Percentiles rank a stretch among this genome's conserved stretches.
These are phyloP conservation scores for Lates japonicus DNA, from an alignment of 2,797 vertebrate species.

Conservation along the genomic window DNA sequence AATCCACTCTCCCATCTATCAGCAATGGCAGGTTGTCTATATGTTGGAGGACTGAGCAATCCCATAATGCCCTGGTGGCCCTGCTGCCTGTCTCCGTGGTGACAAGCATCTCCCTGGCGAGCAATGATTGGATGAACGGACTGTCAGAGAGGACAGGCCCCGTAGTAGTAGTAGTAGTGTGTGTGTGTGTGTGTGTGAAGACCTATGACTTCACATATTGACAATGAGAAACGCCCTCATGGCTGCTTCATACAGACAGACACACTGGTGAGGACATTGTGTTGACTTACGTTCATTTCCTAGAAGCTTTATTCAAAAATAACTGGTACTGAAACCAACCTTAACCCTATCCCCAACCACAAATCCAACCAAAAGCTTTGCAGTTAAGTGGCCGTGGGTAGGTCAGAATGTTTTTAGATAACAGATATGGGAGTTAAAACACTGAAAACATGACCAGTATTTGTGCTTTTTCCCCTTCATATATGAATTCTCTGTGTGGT, in stretches of 20 bases:
- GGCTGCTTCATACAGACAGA: slow-evolving; percentile 6
- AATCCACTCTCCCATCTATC: slow-evolving; percentile 63
- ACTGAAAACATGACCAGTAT: too few species aligned
- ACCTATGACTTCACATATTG: slow-evolving; percentile 41
- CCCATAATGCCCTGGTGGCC: slow-evolving; percentile 71
- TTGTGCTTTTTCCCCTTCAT: too few species aligned
- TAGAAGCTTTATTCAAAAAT: background rate
- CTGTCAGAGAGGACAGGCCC: slow-evolving; percentile 55
- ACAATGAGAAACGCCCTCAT: slow-evolving; percentile 30
- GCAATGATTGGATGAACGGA: slow-evolving; percentile 67
- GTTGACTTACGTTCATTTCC: background rate
- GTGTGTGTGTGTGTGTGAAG: background rate
- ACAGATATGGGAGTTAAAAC: too few species aligned
- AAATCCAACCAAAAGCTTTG: too few species aligned
- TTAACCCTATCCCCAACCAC: background rate
- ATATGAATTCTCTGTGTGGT: too few species aligned
- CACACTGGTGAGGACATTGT: background rate
- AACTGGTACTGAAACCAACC: background rate
- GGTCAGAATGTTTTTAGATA: too few species aligned
- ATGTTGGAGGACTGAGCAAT: slow-evolving; percentile 67
- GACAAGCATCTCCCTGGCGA: slow-evolving; percentile 69
- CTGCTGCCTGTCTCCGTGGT: slow-evolving; percentile 68
- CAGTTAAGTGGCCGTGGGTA: too few species aligned
- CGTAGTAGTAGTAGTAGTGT: background rate
- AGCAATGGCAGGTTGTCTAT: slow-evolving; percentile 78